A percentile compares a stretch with the other conserved stretches of the same genome.
These are phyloP conservation scores for Protobothrops flavoviridis DNA, from an alignment of 2,113 vertebrate genomes.

Conservation along the genomic window DNA sequence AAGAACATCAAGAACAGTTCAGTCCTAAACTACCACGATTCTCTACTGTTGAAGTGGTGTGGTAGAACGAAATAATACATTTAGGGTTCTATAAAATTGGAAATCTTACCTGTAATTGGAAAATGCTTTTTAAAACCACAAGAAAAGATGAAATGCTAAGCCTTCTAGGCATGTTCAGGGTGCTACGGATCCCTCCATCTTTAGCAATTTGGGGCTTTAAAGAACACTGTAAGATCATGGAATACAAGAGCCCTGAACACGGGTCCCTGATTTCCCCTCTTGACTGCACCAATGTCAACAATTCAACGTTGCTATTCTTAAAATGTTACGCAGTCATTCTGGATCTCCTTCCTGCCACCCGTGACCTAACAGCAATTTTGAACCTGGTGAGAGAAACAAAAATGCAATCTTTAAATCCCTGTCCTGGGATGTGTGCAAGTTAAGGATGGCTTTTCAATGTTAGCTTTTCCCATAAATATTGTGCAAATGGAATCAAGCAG, in stretches of 20 bases:
- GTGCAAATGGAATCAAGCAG: conserved; percentile 18
- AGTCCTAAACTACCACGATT: too few species aligned
- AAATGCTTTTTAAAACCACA: too few species aligned
- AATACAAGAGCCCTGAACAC: background rate
- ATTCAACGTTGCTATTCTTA: background rate
- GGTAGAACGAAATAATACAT: too few species aligned
- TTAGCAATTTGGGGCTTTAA: background rate
- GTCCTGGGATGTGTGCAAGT: background rate
- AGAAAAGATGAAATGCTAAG: background rate
- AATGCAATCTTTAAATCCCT: background rate
- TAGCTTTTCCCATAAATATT: conserved; percentile 27
- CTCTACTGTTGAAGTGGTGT: too few species aligned
- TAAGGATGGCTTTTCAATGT: conserved; percentile 18
- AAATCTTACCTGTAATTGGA: too few species aligned
- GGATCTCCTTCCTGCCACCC: background rate
- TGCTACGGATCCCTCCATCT: background rate
- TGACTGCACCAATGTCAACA: background rate
- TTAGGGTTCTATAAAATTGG: too few species aligned
- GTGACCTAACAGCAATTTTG: background rate
- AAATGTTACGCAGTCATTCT: background rate
- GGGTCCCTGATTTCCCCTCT: background rate
- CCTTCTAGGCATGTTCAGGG: background rate
- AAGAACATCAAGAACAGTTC: too few species aligned
- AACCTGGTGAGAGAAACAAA: background rate
- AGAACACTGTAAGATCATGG: background rate